These are phyloP conservation scores for Rapana venosa DNA, from an alignment of 2,888 invertebrate species.

Conservation along the genomic window DNA sequence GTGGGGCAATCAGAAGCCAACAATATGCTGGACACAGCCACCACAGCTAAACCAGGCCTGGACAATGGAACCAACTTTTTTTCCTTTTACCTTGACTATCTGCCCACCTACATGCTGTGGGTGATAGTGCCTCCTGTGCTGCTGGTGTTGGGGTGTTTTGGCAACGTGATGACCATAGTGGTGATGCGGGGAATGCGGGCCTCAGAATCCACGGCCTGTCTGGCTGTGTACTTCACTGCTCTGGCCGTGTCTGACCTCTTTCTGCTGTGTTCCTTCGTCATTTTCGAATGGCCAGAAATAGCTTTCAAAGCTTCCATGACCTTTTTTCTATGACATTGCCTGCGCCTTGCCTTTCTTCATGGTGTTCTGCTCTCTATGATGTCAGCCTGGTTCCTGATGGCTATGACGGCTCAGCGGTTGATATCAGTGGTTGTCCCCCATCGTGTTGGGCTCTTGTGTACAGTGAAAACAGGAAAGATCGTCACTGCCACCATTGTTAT, in stretches of 20 bases:
- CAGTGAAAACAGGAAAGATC: not conserved
- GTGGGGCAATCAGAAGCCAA: too few species aligned
- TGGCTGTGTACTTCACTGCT: not conserved
- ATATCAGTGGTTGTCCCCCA: constrained; percentile 26
- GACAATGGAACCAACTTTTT: not conserved
- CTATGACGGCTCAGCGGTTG: constrained; percentile 29
- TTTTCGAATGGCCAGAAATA: not conserved
- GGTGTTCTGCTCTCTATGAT: not conserved
- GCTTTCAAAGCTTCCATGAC: not conserved
- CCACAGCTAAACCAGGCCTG: not conserved
- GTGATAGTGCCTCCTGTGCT: not conserved
- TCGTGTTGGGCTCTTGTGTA: constrained; percentile 7
- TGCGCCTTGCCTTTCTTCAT: not conserved
- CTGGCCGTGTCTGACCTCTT: constrained; percentile 1
- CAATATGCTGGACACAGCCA: too few species aligned
- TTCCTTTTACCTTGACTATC: not conserved
- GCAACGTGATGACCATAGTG: constrained; percentile 22
- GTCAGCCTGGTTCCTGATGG: constrained; percentile 38
- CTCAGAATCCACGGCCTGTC: not conserved
- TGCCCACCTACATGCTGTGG: constrained; percentile 7
- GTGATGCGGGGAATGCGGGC: not conserved
- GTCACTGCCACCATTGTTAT: not conserved
- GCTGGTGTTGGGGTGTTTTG: not conserved
- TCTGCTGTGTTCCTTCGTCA: not conserved
- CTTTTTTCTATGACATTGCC: not conserved